phyloP scores from a whole-genome alignment of 2,888 invertebrate genomes.

The Hemistola chrysoprasaria region DNA sequence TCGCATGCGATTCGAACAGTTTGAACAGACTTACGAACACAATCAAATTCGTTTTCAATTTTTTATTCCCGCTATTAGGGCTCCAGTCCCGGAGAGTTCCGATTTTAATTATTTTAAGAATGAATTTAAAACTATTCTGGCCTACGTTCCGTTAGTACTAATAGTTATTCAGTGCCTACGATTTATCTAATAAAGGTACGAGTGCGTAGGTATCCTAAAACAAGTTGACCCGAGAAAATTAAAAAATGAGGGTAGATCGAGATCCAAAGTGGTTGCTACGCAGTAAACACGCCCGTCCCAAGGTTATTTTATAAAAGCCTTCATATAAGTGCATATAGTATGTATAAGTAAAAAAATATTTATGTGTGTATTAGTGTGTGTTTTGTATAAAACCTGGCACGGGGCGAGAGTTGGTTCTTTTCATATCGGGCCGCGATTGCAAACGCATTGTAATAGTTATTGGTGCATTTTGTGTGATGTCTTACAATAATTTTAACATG shows the following conservation, averaged over 20 bases:
- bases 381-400: slow-evolving; percentile 47
- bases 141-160: too few species aligned
- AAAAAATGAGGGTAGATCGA: slow-evolving; percentile 34
- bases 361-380: slow-evolving; percentile 1
- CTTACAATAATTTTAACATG: slow-evolving; percentile 43
- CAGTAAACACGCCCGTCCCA: slow-evolving; percentile 17
- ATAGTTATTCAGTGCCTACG: too few species aligned
- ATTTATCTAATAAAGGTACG: too few species aligned
- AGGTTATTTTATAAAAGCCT: neutral
- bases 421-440: slow-evolving; percentile 9
- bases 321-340: too few species aligned
- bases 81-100: too few species aligned
- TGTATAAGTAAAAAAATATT: neutral
- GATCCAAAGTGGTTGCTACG: slow-evolving; percentile 5
- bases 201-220: neutral
- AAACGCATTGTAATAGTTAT: slow-evolving; percentile 1
- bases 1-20: too few species aligned
- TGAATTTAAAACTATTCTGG: too few species aligned
- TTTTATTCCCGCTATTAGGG: too few species aligned
- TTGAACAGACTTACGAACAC: too few species aligned
- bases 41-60: too few species aligned
- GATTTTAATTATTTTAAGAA: too few species aligned
- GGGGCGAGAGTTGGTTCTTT: slow-evolving; percentile 34
- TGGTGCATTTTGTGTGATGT: slow-evolving; percentile 41
- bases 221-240: neutral